Base-by-base conservation (phyloP, 2,113 vertebrate species). In the Etheostoma cragini region DNA sequence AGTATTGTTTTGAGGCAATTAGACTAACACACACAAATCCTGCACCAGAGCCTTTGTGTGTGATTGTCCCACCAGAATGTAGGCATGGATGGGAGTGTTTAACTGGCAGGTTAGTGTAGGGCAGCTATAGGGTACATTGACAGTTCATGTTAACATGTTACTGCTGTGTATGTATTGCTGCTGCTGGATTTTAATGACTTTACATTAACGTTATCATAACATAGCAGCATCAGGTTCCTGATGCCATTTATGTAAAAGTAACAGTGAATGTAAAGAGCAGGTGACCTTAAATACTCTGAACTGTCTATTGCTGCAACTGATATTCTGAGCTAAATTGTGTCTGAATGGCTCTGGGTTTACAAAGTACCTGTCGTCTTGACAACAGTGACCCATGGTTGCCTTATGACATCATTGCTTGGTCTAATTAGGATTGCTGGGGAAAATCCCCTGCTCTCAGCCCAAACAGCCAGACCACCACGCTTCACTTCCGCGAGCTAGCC, bases 1-100 rank as follows among this genome's bases (percentile, higher is more conserved):
- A 70, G 88, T 80, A 95, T 95, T 95, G 95, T 95, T 87, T 93
- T 88, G 70, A 85, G 70, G 81, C 81, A 92, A 87, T 94, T 92
- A 91, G 65, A 66, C 71, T 46, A 77, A 82, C 80, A 90, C 87
- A 90, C 77, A 84, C 81, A 91, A 81, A 88, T 91, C 91, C 89
- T 89, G 88, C 80, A 87, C 82, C 56, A 64, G 33, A 71, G 76
- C 68, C 67, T 62, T 19, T 74, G 81, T 82, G 54, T 78, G 67
- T 66, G 62, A 61, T 16, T 64, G 56, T 35, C 76, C 73, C 54
- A 67, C 76, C 61, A 65, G 84, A 16, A 74, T 17, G 26, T 45
- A 56, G 60, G 76, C 46, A 73, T 74, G 45, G 16, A 50, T 45
- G 38, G 24, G 22, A 66, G 54, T 54, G 47, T 78, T 58, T 53